These are phyloP conservation scores for Panagrolaimus sp. DNA, from an alignment of 1,140 invertebrate species.

Conservation along the genomic window DNA sequence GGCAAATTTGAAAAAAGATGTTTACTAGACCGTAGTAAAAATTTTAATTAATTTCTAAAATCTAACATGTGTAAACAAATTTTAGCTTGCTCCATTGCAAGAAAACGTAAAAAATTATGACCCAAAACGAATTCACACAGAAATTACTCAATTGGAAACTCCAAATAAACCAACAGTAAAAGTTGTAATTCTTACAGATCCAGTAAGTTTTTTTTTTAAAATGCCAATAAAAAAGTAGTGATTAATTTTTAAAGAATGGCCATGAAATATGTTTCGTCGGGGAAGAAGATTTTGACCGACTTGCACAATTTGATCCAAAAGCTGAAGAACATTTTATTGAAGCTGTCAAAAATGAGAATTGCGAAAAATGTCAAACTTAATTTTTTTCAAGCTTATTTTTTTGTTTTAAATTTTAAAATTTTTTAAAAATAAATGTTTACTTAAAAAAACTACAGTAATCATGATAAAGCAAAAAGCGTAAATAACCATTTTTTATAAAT, in stretches of 20 bases:
- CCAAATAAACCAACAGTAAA: slow-evolving; percentile 90
- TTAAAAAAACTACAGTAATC: too few species aligned
- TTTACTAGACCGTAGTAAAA: too few species aligned
- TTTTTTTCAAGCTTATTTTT: too few species aligned
- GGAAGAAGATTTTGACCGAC: slow-evolving; percentile 80
- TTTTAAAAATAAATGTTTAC: too few species aligned
- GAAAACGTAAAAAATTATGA: slow-evolving; percentile 70
- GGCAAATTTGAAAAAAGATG: too few species aligned
- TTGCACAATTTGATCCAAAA: slow-evolving; percentile 79
- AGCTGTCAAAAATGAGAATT: slow-evolving; percentile 66
- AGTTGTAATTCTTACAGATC: slow-evolving; percentile 90
- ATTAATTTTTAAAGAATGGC: slow-evolving; percentile 71
- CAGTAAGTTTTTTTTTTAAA: slow-evolving; percentile 55
- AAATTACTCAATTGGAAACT: slow-evolving; percentile 80
- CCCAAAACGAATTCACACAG: slow-evolving; percentile 73
- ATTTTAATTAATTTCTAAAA: too few species aligned
- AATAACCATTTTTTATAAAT: too few species aligned
- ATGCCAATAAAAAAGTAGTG: too few species aligned
- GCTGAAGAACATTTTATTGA: slow-evolving; percentile 74
- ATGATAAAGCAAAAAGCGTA: too few species aligned
- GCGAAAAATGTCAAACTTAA: slow-evolving; percentile 32
- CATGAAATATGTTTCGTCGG: slow-evolving; percentile 99
- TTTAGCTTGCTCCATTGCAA: slow-evolving; percentile 69
- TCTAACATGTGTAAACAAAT: too few species aligned
- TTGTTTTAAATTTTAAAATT: too few species aligned